phyloP scores from a whole-genome alignment of 1,140 invertebrate genomes.

The Spodoptera frugiperda region DNA sequence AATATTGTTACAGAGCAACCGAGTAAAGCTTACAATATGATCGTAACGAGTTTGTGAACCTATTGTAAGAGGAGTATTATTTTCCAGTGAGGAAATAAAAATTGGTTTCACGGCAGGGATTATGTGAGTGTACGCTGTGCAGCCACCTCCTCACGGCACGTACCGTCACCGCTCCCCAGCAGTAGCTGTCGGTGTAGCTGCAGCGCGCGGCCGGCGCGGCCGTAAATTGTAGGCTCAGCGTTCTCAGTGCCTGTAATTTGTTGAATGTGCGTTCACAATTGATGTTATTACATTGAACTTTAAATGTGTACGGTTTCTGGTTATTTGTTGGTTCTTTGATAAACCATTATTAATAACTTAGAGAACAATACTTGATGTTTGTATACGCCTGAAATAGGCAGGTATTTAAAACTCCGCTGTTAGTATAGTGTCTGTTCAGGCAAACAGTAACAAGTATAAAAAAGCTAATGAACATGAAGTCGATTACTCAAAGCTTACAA shows the following conservation, averaged over 20 bases:
- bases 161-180: background rate
- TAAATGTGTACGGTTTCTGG: conserved; percentile 27
- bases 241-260: conserved; percentile 43
- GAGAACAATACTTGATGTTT: no score
- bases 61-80: background rate
- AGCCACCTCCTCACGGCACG: conserved; percentile 32
- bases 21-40: background rate
- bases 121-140: conserved; percentile 9
- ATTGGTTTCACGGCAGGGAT: conserved; percentile 14
- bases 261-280: conserved; percentile 33
- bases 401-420: no score
- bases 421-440: background rate
- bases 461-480: background rate
- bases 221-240: conserved; percentile 48
- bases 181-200: conserved; percentile 1
- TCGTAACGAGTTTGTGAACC: background rate
- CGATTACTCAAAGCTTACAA: background rate
- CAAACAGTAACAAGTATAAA: background rate
- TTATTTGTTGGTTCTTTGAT: conserved; percentile 41
- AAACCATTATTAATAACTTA: conserved; percentile 31
- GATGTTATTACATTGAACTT: conserved; percentile 44
- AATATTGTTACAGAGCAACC: background rate
- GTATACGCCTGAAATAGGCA: no score
- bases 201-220: background rate
- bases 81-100: background rate